Conservation (phyloP, 2,797 vertebrate genomes). For the Helicolenus hilgendorfi region DNA sequence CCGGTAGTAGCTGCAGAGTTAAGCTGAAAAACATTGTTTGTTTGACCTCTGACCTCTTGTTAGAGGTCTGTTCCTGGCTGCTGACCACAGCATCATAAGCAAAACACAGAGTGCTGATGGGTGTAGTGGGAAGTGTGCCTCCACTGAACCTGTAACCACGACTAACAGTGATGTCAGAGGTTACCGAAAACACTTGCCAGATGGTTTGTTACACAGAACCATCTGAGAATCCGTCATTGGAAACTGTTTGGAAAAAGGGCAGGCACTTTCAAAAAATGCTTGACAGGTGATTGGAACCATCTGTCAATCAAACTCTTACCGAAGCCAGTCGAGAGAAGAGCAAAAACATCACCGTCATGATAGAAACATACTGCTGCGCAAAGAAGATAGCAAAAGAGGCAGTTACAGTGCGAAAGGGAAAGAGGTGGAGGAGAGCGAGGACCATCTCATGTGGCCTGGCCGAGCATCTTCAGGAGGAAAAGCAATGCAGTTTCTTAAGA, state of each 20-base stretch:
- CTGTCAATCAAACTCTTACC: neutral
- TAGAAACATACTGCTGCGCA: too few species aligned
- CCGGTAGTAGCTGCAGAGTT: neutral
- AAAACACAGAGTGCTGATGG: neutral
- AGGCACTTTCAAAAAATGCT: too few species aligned
- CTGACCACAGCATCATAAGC: neutral
- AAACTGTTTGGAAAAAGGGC: too few species aligned
- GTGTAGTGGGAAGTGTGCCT: neutral
- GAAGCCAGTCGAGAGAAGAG: neutral
- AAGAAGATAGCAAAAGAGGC: neutral
- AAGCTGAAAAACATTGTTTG: neutral
- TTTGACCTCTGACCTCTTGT: neutral
- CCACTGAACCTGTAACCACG: neutral
- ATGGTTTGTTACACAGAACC: too few species aligned
- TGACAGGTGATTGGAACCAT: neutral
- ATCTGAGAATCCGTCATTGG: too few species aligned
- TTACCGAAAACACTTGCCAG: neutral
- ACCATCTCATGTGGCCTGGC: constrained; percentile 27
- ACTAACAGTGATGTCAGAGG: neutral
- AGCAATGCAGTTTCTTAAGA: constrained; percentile 36
- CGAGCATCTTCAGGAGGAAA: constrained; percentile 35
- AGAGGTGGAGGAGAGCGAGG: neutral
- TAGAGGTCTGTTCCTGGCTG: neutral
- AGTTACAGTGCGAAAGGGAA: neutral
- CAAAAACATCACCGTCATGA: too few species aligned